These are phyloP conservation scores for Patella ulyssiponensis DNA, from an alignment of 2,888 invertebrate species.

Conservation along the genomic window DNA sequence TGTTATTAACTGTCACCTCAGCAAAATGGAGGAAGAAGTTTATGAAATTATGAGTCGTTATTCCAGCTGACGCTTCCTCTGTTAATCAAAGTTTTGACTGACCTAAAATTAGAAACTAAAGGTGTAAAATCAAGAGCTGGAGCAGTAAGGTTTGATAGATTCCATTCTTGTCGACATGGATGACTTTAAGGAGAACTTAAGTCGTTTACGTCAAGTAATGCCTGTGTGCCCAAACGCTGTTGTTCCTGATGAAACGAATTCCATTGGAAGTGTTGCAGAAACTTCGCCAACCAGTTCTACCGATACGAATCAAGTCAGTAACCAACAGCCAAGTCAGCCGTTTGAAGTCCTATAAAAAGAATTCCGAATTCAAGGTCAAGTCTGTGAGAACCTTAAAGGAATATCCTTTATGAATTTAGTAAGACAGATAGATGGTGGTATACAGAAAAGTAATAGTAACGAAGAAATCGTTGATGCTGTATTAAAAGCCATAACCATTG, in stretches of 20 bases:
- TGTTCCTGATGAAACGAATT: background rate
- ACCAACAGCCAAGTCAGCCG: background rate
- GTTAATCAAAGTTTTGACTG: background rate
- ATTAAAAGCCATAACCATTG: background rate
- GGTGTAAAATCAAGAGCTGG: background rate
- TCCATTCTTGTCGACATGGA: background rate
- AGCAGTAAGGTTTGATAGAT: background rate
- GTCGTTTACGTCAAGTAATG: background rate
- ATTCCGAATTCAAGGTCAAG: slow-evolving; percentile 1
- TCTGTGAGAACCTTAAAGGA: background rate
- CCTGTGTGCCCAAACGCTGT: background rate
- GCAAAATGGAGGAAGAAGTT: background rate
- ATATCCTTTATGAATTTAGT: background rate
- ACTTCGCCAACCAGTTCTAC: background rate
- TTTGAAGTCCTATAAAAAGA: background rate
- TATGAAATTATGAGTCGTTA: background rate
- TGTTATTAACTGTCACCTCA: too few relatives aligned
- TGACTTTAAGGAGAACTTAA: background rate
- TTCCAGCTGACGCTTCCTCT: background rate
- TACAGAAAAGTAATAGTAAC: background rate
- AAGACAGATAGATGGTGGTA: background rate
- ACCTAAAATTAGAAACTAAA: background rate
- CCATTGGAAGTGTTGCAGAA: background rate
- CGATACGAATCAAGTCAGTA: too few relatives aligned
- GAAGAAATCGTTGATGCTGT: slow-evolving; percentile 13